phyloP scores from a whole-genome alignment of 2,888 invertebrate genomes.

The Capitulum mitella region DNA sequence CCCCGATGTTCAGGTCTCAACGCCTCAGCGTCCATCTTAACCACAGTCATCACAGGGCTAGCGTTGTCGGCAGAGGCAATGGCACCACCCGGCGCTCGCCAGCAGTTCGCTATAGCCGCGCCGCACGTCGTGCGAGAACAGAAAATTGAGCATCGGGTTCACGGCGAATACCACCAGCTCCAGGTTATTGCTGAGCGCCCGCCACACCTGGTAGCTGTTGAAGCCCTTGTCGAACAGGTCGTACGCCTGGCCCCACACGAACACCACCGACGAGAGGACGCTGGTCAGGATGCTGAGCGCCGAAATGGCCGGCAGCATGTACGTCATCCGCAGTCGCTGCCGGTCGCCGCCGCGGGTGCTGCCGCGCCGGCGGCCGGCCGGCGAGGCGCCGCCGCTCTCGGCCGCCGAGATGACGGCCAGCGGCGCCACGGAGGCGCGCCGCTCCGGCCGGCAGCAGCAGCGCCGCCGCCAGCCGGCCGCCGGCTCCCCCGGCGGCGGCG shows the following conservation, averaged over 20 bases:
- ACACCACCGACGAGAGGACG: background rate
- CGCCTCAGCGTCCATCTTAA: too few relatives aligned
- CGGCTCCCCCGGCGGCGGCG: background rate
- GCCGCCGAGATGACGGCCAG: background rate
- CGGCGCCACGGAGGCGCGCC: background rate
- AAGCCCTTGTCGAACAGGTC: background rate
- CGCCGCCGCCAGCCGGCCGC: background rate
- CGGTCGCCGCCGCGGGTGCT: too few relatives aligned
- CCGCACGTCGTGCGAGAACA: background rate
- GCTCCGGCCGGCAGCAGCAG: background rate
- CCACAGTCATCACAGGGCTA: too few relatives aligned
- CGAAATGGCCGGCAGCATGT: background rate
- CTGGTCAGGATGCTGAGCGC: background rate
- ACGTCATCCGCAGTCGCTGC: background rate
- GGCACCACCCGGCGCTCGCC: too few relatives aligned
- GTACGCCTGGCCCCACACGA: background rate
- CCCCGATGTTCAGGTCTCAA: too few relatives aligned
- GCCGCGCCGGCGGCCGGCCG: background rate
- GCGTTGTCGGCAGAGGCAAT: too few relatives aligned
- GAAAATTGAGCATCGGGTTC: background rate
- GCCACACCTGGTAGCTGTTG: background rate
- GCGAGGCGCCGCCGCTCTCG: background rate
- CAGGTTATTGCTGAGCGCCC: background rate
- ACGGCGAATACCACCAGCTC: background rate
- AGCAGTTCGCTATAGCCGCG: background rate